Evolutionary conservation across 1,140 invertebrate genomes (phyloP).

Genomic region (Pissodes strobi): DNA sequence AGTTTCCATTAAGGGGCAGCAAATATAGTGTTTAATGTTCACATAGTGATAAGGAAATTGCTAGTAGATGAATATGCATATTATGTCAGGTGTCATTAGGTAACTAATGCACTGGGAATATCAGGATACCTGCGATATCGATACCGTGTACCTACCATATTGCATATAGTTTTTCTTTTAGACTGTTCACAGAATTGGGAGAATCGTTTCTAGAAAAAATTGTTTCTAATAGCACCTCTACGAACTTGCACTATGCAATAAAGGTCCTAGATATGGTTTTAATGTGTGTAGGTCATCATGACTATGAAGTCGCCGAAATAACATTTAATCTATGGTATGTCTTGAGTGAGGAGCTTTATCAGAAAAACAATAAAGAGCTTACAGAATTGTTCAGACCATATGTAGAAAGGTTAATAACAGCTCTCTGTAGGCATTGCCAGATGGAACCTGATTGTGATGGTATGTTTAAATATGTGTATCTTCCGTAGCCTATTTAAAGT

Average conservation of each 20-base stretch:
- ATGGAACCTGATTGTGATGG: slow-evolving; percentile 88
- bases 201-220: slow-evolving; percentile 90
- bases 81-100: no score
- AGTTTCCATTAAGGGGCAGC: no score
- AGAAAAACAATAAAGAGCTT: slow-evolving; percentile 78
- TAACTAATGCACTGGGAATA: no score
- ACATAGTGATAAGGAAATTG: no score
- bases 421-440: slow-evolving; percentile 84
- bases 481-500: neutral
- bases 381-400: slow-evolving; percentile 86
- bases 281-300: slow-evolving; percentile 93
- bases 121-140: no score
- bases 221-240: slow-evolving; percentile 61
- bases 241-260: slow-evolving; percentile 77
- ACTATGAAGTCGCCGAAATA: slow-evolving; percentile 96
- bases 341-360: slow-evolving; percentile 91
- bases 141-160: no score
- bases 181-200: slow-evolving; percentile 89
- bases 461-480: no score
- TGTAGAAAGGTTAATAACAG: slow-evolving; percentile 84
- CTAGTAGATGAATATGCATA: no score
- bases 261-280: slow-evolving; percentile 88
- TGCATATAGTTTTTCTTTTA: slow-evolving; percentile 48
- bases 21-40: no score
- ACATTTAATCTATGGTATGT: slow-evolving; percentile 98